Conservation (phyloP, 2,888 invertebrate genomes). For the Dioctria rufipes region DNA sequence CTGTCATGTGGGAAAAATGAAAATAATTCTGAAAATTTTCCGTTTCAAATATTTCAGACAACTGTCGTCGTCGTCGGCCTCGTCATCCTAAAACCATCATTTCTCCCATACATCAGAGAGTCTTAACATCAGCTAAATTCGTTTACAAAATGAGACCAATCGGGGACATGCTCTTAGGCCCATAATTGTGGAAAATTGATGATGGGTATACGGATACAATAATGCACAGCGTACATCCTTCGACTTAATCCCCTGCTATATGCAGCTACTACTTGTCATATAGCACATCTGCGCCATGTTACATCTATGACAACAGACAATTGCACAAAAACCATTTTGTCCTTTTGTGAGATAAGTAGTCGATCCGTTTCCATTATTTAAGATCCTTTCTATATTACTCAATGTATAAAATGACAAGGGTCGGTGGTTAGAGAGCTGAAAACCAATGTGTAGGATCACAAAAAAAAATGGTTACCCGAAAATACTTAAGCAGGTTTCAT, state of each 20-base stretch:
- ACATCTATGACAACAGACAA: constrained; percentile 7
- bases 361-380: constrained; percentile 48
- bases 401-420: background rate
- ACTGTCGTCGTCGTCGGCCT: background rate
- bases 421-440: background rate
- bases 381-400: background rate
- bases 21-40: constrained; percentile 17
- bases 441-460: background rate
- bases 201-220: background rate
- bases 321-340: constrained; percentile 34
- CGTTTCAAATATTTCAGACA: constrained; percentile 36
- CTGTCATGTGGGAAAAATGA: background rate
- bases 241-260: background rate
- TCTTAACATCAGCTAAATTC: background rate
- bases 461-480: background rate
- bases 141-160: constrained; percentile 50
- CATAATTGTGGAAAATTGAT: constrained; percentile 11
- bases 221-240: background rate
- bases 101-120: too few species aligned
- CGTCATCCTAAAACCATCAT: background rate
- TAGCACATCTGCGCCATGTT: constrained; percentile 53
- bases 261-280: background rate
- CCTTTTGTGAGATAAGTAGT: constrained; percentile 46
- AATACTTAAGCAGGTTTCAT: background rate
- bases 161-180: background rate